Evolutionary conservation across 2,113 vertebrate genomes (phyloP).

Genomic region (Chlorodrepanis virens): DNA sequence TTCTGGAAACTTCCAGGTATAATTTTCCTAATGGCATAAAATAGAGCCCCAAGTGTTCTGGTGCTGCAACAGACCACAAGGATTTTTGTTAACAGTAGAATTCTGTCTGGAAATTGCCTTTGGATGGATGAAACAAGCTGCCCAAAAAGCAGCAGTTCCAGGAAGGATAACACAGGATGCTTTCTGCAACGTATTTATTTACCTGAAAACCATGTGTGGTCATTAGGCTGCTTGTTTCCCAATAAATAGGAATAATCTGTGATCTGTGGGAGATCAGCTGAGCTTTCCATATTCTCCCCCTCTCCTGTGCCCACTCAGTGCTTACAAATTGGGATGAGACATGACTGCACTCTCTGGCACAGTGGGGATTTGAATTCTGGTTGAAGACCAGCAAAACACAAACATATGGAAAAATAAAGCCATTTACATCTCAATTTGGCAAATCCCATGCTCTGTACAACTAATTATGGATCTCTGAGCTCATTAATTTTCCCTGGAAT

Average conservation of each 20-base stretch:
- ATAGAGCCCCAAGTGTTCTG: neutral
- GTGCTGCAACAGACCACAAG: neutral
- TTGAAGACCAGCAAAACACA: neutral
- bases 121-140: neutral
- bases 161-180: neutral
- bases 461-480: neutral
- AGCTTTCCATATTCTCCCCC: neutral
- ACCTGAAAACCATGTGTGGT: neutral
- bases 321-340: neutral
- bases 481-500: neutral
- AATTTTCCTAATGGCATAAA: neutral
- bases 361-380: neutral
- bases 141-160: neutral
- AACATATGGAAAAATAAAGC: neutral
- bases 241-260: neutral
- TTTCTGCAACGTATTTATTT: neutral
- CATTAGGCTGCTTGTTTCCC: neutral
- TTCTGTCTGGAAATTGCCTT: neutral
- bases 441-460: neutral
- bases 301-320: neutral
- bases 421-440: neutral
- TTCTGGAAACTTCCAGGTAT: neutral
- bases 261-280: neutral
- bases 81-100: neutral
- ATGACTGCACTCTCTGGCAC: neutral